These are phyloP conservation scores for Mustelus asterias DNA, from an alignment of 2,113 vertebrate species.

Conservation along the genomic window DNA sequence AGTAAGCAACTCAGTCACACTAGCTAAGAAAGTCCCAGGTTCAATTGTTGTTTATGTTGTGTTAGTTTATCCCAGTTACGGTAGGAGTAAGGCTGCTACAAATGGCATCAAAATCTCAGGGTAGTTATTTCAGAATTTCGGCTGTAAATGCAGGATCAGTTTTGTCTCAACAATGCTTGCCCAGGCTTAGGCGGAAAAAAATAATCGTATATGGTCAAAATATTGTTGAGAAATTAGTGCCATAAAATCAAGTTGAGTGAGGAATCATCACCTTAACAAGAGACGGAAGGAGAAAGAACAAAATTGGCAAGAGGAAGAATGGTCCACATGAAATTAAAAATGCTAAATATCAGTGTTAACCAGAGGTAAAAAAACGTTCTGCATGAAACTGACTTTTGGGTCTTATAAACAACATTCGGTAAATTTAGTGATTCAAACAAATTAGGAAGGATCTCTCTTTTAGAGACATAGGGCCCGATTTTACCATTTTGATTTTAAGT, in stretches of 20 bases:
- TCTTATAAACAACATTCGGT: neutral
- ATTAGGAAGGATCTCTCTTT: neutral
- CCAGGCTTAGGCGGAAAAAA: neutral
- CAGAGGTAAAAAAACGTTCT: neutral
- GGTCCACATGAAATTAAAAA: neutral
- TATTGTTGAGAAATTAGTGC: neutral
- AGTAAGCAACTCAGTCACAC: neutral
- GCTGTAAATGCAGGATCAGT: neutral
- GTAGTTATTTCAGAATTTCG: neutral
- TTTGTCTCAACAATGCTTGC: neutral
- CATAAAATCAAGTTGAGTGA: neutral
- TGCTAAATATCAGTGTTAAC: neutral
- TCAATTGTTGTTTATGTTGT: neutral
- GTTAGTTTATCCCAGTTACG: neutral
- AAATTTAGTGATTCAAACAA: neutral
- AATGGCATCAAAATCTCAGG: neutral
- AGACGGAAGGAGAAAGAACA: neutral
- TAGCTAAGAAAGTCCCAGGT: neutral
- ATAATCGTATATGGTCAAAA: neutral
- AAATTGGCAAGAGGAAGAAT: neutral
- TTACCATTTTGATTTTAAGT: no score
- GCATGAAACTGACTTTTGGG: neutral
- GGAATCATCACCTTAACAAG: neutral
- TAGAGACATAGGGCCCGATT: neutral
- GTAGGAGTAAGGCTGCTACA: neutral